Base-by-base conservation (phyloP, 2,797 vertebrate species). In the Malurus leucopterus region DNA sequence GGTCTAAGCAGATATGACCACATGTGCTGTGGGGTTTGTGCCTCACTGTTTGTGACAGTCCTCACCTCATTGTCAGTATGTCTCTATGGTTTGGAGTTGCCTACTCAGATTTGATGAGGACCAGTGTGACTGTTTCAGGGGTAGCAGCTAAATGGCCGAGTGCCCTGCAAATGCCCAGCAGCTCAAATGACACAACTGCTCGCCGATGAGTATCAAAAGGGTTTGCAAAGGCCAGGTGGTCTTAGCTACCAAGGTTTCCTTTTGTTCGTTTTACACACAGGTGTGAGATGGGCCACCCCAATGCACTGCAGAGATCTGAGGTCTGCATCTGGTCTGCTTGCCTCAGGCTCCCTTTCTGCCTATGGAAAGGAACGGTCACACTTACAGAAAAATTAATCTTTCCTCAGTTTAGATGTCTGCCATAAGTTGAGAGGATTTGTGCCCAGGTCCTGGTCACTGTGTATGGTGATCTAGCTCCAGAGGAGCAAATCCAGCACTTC, bases 131-230 rank as follows among this genome's bases (percentile, higher is more conserved):
- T 27, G 4, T 82, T 82, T 44, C n/a, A 54, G 27, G 50, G 32
- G 6, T 41, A 61, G 41, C 38, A 62, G 27, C 54, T 77, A 32
- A 70, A 34, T 46, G 49, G 7, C 34, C 0, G 0, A 74, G 50
- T 29, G 11, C 19, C 6, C 32, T 61, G 43, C 51, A 75, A 21
- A 43, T 21, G 26, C 34, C 29, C 5, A 6, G 22, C 29, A 65
- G 41, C 36, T 29, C 29, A 54, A n/a, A 54, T 36, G 30, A 15
- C 38, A 9, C 12, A 19, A 11, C 26, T 68, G 27, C 14, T 41
- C 8, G 9, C 53, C 67, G 51, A 21, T 30, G 13, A 71, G n/a
- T 53, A 83, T 80, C 8, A 11, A 3, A 59, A 38, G 38, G 11
- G 11, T 50, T 83, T 59, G 11, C 32, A 72, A 77, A 88, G 51